Conservation (phyloP, 2,797 vertebrate species). For the Myotis findleyi region DNA sequence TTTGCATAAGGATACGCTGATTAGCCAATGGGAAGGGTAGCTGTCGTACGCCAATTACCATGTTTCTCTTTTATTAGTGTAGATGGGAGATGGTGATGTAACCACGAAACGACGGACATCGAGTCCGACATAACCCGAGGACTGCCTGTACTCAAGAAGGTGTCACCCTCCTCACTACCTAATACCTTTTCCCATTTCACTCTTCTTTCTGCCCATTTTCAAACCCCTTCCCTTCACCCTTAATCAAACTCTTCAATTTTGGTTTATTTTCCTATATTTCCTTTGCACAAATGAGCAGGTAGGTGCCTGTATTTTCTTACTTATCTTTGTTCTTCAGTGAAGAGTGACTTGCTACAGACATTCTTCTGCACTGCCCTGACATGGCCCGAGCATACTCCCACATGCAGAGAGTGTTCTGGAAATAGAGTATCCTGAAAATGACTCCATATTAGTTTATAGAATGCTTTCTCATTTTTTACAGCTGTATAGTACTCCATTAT, state of each 20-base stretch:
- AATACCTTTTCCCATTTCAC: neutral
- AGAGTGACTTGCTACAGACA: neutral
- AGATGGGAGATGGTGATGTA: no score
- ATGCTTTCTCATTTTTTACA: neutral
- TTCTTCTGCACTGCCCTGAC: neutral
- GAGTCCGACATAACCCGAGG: no score
- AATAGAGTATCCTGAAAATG: neutral
- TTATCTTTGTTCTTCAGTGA: neutral
- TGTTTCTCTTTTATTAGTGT: no score
- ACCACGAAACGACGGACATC: accelerated
- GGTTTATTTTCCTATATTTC: neutral
- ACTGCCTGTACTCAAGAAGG: neutral
- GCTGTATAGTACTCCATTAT: neutral
- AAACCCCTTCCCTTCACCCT: neutral
- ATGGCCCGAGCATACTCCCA: neutral
- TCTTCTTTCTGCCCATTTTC: neutral
- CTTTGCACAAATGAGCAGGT: neutral
- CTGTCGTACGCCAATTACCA: no score
- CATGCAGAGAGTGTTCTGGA: neutral
- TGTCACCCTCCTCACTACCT: neutral
- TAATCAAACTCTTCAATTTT: neutral
- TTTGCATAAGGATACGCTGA: no score
- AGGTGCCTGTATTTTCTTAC: neutral
- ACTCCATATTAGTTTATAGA: neutral
- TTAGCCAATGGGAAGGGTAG: no score